Conservation (phyloP, 2,113 vertebrate genomes). For the Arenaria interpres region DNA sequence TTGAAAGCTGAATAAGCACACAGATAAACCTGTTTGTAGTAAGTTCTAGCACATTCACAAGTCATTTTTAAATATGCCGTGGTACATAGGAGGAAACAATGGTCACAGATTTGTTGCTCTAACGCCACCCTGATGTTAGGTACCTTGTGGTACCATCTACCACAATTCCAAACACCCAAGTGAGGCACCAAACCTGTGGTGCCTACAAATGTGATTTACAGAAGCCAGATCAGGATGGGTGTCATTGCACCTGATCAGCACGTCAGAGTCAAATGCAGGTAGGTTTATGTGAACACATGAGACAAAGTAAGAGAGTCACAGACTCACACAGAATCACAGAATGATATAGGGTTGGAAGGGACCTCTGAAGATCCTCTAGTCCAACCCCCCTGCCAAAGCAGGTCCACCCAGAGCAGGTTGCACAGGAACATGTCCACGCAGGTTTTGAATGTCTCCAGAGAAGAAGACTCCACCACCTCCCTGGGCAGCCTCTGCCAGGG, state of each 20-base stretch:
- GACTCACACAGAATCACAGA: no score
- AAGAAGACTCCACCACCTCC: no score
- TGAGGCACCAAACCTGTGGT: not conserved
- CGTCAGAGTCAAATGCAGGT: not conserved
- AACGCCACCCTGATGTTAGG: fast-evolving
- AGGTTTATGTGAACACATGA: not conserved
- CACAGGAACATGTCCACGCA: no score
- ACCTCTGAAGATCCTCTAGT: no score
- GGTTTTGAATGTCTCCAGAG: no score
- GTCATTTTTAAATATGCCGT: not conserved
- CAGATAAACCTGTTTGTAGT: not conserved
- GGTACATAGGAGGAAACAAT: not conserved
- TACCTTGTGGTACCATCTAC: not conserved
- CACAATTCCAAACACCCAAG: not conserved
- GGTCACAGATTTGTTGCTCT: not conserved
- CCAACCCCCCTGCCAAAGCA: no score
- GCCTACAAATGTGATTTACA: not conserved
- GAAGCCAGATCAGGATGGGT: not conserved
- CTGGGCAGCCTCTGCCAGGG: no score
- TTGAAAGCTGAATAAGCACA: not conserved
- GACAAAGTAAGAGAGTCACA: not conserved
- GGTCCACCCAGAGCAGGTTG: no score
- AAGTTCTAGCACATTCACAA: not conserved
- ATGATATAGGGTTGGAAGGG: no score
- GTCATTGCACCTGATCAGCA: not conserved